A percentile compares a stretch with the other conserved stretches of the same genome.
Evolutionary conservation across 2,113 vertebrate genomes (phyloP).

Genomic region (Cygnus buccinator): DNA sequence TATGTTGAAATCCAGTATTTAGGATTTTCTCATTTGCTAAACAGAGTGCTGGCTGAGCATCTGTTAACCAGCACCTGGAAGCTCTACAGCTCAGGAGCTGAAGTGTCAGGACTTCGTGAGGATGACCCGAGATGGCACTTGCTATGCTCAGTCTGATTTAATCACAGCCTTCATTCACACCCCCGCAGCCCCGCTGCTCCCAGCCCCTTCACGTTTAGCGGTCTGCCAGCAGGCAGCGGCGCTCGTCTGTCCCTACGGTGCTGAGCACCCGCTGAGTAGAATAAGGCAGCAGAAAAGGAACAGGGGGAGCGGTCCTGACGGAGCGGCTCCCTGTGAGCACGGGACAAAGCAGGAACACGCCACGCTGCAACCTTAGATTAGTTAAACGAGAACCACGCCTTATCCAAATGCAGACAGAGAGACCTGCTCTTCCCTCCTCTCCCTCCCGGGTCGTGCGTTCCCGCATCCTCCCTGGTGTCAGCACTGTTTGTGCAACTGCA

Average conservation of each 20-base stretch:
- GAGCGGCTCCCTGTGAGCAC: fast-evolving
- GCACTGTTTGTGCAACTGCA: background rate
- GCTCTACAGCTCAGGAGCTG: background rate
- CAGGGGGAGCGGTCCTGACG: too few relatives aligned
- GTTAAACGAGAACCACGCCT: background rate
- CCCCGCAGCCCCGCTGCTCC: background rate
- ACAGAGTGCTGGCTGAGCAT: background rate
- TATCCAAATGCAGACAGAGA: background rate
- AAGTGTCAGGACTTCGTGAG: background rate
- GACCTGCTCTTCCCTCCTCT: background rate
- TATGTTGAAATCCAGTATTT: background rate
- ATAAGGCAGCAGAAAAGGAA: fast-evolving
- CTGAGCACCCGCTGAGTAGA: background rate
- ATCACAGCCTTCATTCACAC: fast-evolving
- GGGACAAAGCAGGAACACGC: fast-evolving
- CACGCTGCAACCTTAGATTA: fast-evolving
- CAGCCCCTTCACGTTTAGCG: fast-evolving
- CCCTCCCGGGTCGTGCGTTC: background rate
- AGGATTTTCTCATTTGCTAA: background rate
- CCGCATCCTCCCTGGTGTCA: fast-evolving
- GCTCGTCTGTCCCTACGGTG: fast-evolving
- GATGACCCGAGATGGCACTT: background rate
- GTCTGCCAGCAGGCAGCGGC: fast-evolving
- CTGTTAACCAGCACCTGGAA: background rate
- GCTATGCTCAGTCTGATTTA: background rate